A percentile compares a stretch with the other conserved stretches of the same genome.
Conservation (phyloP, 2,113 vertebrate species). For the Cololabis saira region DNA sequence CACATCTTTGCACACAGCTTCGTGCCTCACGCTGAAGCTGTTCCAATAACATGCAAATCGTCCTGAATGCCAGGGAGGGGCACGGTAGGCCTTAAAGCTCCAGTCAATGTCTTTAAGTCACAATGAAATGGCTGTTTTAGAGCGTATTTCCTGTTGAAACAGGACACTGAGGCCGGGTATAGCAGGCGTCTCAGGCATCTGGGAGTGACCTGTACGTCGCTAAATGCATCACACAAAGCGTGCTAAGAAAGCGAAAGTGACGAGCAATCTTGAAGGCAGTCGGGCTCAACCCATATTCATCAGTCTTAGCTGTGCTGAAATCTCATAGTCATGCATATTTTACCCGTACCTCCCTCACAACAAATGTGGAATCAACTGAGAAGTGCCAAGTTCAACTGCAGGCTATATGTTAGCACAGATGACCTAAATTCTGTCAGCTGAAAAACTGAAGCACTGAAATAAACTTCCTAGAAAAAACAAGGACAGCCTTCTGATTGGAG, state of each 20-base stretch:
- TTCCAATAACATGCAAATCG: conserved; percentile 9
- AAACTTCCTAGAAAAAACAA: conserved; percentile 21
- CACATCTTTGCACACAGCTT: conserved; percentile 11
- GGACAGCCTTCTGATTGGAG: conserved; percentile 8
- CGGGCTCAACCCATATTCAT: conserved; percentile 2
- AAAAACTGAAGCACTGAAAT: conserved; percentile 7
- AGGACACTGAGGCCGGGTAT: conserved; percentile 16
- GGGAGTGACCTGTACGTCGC: background rate
- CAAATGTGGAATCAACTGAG: conserved; percentile 9
- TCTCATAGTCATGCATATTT: conserved; percentile 11
- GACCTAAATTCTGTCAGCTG: conserved; percentile 39
- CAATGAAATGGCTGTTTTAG: conserved; percentile 27
- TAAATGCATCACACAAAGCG: conserved; percentile 11
- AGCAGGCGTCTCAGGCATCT: conserved; percentile 6
- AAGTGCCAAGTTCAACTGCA: conserved; percentile 15
- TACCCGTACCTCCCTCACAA: background rate
- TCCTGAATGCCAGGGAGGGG: conserved; percentile 27
- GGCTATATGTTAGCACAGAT: conserved; percentile 18
- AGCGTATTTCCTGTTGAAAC: conserved; percentile 42
- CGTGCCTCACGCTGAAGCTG: conserved; percentile 6
- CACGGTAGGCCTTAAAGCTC: conserved; percentile 24
- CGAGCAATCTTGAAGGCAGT: conserved; percentile 2
- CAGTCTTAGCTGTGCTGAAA: conserved; percentile 5
- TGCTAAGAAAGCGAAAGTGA: background rate
- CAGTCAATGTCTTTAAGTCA: conserved; percentile 26